These are phyloP conservation scores for Lasioglossum calceatum DNA, from an alignment of 2,888 invertebrate genomes.

Conservation along the genomic window DNA sequence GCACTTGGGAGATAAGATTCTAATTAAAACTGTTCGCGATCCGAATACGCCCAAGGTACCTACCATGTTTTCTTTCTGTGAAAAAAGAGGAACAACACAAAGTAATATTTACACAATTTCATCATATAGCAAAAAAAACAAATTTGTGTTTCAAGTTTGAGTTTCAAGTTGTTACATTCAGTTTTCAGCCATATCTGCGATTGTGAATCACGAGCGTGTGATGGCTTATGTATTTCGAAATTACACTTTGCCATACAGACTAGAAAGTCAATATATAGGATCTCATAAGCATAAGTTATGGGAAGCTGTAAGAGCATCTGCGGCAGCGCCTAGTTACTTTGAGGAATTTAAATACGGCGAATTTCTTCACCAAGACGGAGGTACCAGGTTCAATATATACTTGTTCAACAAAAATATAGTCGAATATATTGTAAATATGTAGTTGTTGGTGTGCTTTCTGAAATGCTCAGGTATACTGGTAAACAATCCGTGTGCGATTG, in stretches of 20 bases:
- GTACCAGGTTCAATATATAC: constrained; percentile 75
- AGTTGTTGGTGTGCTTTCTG: constrained; percentile 76
- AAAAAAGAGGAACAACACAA: not conserved
- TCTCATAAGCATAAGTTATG: constrained; percentile 89
- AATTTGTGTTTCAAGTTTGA: not conserved
- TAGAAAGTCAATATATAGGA: constrained; percentile 90
- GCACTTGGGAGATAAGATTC: constrained; percentile 87
- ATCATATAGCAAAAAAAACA: not conserved
- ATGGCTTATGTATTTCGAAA: constrained; percentile 94
- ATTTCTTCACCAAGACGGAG: constrained; percentile 87
- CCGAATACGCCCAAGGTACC: constrained; percentile 86
- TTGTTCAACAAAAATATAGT: not conserved
- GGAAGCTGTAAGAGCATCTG: constrained; percentile 95
- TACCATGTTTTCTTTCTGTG: not conserved
- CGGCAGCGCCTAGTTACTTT: constrained; percentile 97
- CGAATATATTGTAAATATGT: constrained; percentile 2
- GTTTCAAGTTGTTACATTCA: constrained; percentile 78
- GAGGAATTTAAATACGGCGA: constrained; percentile 91
- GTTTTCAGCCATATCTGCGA: constrained; percentile 92
- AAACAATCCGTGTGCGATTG: constrained; percentile 96
- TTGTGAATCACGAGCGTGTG: constrained; percentile 90
- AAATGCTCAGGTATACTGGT: constrained; percentile 93
- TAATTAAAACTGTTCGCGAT: constrained; percentile 87
- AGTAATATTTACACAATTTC: not conserved
- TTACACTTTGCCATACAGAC: constrained; percentile 90